These are phyloP conservation scores for Perizoma flavofasciatum DNA, from an alignment of 2,888 invertebrate genomes.

Conservation along the genomic window DNA sequence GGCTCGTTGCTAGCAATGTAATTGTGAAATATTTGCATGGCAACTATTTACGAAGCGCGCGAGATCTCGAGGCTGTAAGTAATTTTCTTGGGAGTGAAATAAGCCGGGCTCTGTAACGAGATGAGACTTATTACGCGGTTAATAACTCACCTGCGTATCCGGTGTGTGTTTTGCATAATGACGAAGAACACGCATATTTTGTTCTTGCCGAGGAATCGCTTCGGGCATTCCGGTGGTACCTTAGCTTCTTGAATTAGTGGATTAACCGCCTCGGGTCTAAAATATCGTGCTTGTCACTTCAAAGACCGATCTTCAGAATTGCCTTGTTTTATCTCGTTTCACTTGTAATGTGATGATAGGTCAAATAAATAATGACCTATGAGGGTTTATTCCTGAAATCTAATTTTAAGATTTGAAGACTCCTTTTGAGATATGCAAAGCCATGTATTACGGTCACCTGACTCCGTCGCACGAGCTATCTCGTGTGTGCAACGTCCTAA, in stretches of 20 bases:
- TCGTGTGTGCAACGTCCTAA: constrained; percentile 70
- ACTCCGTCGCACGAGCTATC: constrained; percentile 63
- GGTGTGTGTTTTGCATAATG: constrained; percentile 73
- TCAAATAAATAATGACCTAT: constrained; percentile 6
- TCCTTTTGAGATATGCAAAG: constrained; percentile 43
- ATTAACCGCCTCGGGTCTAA: constrained; percentile 46
- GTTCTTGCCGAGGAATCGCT: constrained; percentile 49
- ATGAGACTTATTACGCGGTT: constrained; percentile 62
- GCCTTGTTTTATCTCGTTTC: constrained; percentile 17
- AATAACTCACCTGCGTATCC: constrained; percentile 64
- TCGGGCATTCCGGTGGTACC: constrained; percentile 44
- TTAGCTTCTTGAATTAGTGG: constrained; percentile 54
- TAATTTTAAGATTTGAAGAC: constrained; percentile 34
- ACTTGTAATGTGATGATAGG: constrained; percentile 9
- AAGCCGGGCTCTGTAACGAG: constrained; percentile 52
- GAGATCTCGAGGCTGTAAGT: constrained; percentile 43
- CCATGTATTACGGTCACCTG: constrained; percentile 66
- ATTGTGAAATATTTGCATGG: constrained; percentile 62
- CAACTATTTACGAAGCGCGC: constrained; percentile 39
- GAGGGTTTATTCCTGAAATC: constrained; percentile 14
- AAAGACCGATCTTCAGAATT: constrained; percentile 19
- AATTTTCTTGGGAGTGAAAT: constrained; percentile 47
- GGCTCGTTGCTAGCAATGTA: constrained; percentile 56
- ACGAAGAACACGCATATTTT: constrained; percentile 57
- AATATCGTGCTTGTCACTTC: constrained; percentile 50